These are phyloP conservation scores for Lagopus leucura DNA, from an alignment of 2,113 vertebrate genomes.

Conservation along the genomic window DNA sequence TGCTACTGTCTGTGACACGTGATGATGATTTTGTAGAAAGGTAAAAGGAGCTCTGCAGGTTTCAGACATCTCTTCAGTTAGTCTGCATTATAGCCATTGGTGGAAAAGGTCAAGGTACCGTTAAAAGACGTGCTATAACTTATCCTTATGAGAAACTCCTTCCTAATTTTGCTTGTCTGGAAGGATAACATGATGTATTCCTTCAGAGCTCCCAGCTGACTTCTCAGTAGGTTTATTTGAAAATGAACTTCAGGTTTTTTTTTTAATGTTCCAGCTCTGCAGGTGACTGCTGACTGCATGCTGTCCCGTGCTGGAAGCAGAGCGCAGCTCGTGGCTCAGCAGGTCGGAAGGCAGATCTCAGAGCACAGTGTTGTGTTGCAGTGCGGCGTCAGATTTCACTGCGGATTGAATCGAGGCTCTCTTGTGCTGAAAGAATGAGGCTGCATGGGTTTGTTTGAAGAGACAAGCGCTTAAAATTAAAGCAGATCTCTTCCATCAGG, in stretches of 20 bases:
- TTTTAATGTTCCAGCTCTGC: neutral
- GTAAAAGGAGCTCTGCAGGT: neutral
- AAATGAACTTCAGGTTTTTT: neutral
- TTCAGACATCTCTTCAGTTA: neutral
- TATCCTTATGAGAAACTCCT: neutral
- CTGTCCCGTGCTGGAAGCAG: neutral
- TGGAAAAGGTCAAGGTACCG: neutral
- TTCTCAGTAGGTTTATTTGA: neutral
- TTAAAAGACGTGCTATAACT: neutral
- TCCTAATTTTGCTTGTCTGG: neutral
- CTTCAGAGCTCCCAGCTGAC: neutral
- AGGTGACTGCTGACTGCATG: neutral
- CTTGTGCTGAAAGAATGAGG: neutral
- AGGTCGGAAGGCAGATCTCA: neutral
- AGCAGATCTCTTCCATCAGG: neutral
- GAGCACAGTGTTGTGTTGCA: neutral
- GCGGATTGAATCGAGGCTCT: neutral
- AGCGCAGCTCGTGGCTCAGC: neutral
- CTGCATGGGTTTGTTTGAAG: neutral
- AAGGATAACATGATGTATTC: neutral
- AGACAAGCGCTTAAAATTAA: neutral
- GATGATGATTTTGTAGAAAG: neutral
- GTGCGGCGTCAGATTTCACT: neutral
- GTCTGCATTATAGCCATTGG: neutral
- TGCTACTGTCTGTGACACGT: neutral